Conservation (phyloP, 2,113 vertebrate species). For the Burhinus oedicnemus region DNA sequence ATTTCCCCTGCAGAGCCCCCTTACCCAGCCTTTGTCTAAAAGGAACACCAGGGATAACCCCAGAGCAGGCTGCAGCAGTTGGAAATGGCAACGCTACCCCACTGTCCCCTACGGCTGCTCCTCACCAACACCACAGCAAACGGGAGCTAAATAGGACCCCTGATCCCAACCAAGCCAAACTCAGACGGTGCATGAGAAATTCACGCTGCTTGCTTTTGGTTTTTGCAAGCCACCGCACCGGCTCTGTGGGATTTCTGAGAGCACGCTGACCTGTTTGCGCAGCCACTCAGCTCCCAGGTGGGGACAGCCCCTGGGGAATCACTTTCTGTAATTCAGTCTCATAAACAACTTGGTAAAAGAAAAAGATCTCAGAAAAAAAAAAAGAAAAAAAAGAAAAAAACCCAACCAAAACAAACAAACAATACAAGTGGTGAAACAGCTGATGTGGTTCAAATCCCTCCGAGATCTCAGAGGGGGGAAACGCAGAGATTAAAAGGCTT, state of each 20-base stretch:
- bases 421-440: not conserved
- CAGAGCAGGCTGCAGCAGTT: not conserved
- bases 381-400: not conserved
- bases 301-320: not conserved
- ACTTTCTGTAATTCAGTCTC: not conserved
- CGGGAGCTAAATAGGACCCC: not conserved
- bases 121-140: not conserved
- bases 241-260: not conserved
- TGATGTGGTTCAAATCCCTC: not conserved
- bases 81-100: not conserved
- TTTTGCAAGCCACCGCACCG: not conserved
- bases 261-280: not conserved
- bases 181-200: not conserved
- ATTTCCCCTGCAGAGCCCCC: not conserved
- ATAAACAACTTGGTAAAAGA: not conserved
- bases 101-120: not conserved
- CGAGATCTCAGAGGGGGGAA: not conserved
- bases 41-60: not conserved
- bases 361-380: not conserved
- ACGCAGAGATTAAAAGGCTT: not conserved
- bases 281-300: not conserved
- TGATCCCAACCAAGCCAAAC: not conserved
- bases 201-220: not conserved
- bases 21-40: not conserved
- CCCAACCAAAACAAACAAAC: not conserved